These are phyloP conservation scores for Forbesichthys agassizii DNA, from an alignment of 2,113 vertebrate genomes.

Conservation along the genomic window DNA sequence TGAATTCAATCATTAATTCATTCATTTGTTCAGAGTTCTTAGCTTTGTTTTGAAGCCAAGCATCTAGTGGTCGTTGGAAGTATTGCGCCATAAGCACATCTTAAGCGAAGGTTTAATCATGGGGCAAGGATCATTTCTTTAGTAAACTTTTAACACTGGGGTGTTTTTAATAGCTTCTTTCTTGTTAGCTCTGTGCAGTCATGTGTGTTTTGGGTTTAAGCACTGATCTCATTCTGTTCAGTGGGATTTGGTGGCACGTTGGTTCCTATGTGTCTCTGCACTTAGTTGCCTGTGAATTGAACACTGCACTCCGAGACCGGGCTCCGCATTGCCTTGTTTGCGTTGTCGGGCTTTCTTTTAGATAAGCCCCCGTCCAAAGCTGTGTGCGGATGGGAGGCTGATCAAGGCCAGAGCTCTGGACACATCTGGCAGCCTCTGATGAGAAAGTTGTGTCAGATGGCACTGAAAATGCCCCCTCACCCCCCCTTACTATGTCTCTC, in stretches of 20 bases:
- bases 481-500: constrained; percentile 11
- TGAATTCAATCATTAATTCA: too few species aligned
- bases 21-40: too few species aligned
- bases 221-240: constrained; percentile 49
- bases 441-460: constrained; percentile 30
- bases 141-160: constrained; percentile 4
- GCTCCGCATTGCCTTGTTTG: constrained; percentile 51
- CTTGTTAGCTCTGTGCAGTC: constrained; percentile 26
- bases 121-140: too few species aligned
- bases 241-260: constrained; percentile 45
- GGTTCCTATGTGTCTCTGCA: constrained; percentile 63
- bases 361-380: constrained; percentile 47
- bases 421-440: constrained; percentile 52
- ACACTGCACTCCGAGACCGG: constrained; percentile 48
- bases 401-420: constrained; percentile 47
- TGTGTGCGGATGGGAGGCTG: constrained; percentile 27
- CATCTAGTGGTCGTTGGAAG: too few species aligned
- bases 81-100: too few species aligned
- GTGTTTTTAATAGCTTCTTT: constrained; percentile 36
- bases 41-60: too few species aligned
- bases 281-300: constrained; percentile 45
- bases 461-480: not conserved
- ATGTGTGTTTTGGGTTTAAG: constrained; percentile 56
- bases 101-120: too few species aligned
- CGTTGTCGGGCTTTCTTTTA: constrained; percentile 17